A percentile compares a stretch with the other conserved stretches of the same genome.
Evolutionary conservation across 2,113 vertebrate genomes (phyloP).

Genomic region (Sarotherodon lohbergeri): DNA sequence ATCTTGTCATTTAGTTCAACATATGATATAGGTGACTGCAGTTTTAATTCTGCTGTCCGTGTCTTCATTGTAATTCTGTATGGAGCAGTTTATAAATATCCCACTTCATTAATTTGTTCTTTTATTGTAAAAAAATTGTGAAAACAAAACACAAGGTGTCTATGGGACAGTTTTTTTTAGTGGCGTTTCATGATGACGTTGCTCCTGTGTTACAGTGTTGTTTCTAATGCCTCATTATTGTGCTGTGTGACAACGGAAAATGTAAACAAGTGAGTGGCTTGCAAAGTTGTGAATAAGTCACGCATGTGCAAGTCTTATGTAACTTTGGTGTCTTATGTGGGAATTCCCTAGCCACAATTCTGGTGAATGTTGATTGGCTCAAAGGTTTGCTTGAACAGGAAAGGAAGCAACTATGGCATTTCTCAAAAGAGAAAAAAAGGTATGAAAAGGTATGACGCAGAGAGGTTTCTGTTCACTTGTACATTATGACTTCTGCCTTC

Average conservation of each 20-base stretch:
- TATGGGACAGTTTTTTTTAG: background rate
- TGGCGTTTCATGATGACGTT: background rate
- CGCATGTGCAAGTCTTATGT: background rate
- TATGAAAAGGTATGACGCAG: background rate
- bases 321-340: background rate
- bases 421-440: background rate
- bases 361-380: background rate
- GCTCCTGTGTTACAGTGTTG: too few relatives aligned
- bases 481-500: background rate
- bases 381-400: background rate
- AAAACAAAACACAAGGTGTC: background rate
- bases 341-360: background rate
- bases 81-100: background rate
- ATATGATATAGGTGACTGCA: background rate
- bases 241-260: background rate
- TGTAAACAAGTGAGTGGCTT: background rate
- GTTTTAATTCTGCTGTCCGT: background rate
- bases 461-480: background rate
- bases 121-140: background rate
- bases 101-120: background rate
- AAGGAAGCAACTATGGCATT: background rate
- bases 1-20: background rate
- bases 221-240: background rate
- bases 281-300: background rate
- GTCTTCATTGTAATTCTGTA: background rate